Base-by-base conservation (phyloP, 1,140 invertebrate species). In the Leptonema lineaticorne region DNA sequence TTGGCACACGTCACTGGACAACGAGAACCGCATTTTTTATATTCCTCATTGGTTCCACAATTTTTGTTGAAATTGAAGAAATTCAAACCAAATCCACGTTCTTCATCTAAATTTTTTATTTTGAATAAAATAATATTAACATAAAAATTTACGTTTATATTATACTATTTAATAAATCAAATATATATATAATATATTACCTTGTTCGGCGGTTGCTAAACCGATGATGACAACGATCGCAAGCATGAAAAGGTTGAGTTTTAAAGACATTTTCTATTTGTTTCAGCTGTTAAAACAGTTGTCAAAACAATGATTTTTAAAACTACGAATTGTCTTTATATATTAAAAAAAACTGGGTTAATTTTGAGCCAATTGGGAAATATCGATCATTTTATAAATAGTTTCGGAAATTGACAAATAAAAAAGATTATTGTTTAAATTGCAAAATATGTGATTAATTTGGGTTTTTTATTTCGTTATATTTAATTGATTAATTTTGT, bases 1-100 rank as follows among this genome's bases (percentile, higher is more conserved):
- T 48, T 64, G 1, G 45, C 62, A 64, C 62, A 64, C 11, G 41
- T 64, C 2, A 64, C 18, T 1, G 62, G 62, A 30, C 62, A 64
- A n/a, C 9, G 9, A 18, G 45, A 22, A 14, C 62, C 62, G 20
- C 62, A 64, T 2, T 28, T 9, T 7, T 30, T 16, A 26, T 3
- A 50, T 16, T 50, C 20, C 30, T 64, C 62, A 11, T 53, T 53
- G 5, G 41, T 29, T 8, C 8, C 8, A 28, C 62, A 64, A 16
- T 48, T 48, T 48, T 5, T 33, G 5, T 11, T 11, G 5, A 33
- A 33, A 11, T 11, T 33, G 30, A 33, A 33, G 11, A 33, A 6
- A 33, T 6, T 33, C 5, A 33, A 33, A 5, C 5, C 11, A 33
- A 6, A 33, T 33, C 5, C 30, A 33, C 5, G 5, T 11, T 6